phyloP scores from a whole-genome alignment of 2,888 invertebrate species.

The Ochropleura leucogaster region DNA sequence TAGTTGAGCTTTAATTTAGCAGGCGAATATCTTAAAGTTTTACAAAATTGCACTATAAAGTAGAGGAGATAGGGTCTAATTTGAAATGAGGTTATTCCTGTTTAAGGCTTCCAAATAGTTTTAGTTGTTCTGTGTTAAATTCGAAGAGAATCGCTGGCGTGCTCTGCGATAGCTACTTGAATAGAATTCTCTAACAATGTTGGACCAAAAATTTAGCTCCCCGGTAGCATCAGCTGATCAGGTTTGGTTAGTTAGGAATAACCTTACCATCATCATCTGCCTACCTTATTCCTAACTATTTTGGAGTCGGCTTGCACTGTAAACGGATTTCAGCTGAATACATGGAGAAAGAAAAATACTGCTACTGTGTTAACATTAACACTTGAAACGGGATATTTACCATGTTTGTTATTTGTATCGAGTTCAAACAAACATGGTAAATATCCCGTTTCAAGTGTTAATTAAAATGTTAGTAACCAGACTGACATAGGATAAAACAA shows the following conservation, averaged over 20 bases:
- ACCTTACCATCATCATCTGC: not conserved
- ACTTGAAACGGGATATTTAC: too few species aligned
- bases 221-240: not conserved
- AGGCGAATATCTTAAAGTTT: conserved; percentile 11
- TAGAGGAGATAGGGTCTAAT: conserved; percentile 26
- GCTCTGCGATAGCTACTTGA: conserved; percentile 69
- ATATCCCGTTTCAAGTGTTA: too few species aligned
- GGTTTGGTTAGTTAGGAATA: too few species aligned
- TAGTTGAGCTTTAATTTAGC: conserved; percentile 68
- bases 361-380: too few species aligned
- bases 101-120: conserved; percentile 68
- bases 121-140: conserved; percentile 71
- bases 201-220: conserved; percentile 29
- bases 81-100: conserved; percentile 32
- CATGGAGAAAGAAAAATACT: too few species aligned
- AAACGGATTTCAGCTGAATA: not conserved
- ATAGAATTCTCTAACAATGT: conserved; percentile 62
- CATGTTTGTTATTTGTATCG: too few species aligned
- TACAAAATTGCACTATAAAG: conserved; percentile 50
- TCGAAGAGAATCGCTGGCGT: conserved; percentile 65
- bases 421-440: too few species aligned
- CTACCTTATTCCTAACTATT: not conserved
- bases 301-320: not conserved
- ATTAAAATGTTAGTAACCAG: too few species aligned
- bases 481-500: too few species aligned